Evolutionary conservation across 2,888 invertebrate genomes (phyloP), one percentile per base, ranked within the genome.

Genomic region (Caenorhabditis becei): DNA sequence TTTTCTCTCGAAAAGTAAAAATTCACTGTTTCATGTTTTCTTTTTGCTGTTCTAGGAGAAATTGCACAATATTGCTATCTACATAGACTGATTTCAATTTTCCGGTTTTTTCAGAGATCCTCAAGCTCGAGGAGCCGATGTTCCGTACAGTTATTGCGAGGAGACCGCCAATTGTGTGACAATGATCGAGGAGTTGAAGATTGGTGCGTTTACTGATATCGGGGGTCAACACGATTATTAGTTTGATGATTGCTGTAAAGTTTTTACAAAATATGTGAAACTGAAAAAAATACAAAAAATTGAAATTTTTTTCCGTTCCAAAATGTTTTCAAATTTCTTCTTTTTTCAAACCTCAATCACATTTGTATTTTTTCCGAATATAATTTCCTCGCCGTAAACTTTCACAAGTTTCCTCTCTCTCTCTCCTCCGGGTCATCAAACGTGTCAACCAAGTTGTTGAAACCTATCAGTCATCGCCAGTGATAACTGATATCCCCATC

Each of bases 151-250:
- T 1, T 69, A 85, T 44, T 89, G 89, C 56, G 87, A 88, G 24
- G 86, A 86, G 51, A 63, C 47, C 2, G 62, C 83, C 23, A 89
- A 88, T 66, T 89, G 89, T 70, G 82, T 89, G 10, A 85, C 88
- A 14, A 74, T 89, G 74, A 85, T 89, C 20, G 89, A 89, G 58
- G 88, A 89, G n/a, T 66, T 89, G 18, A 83, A 86, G 58, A 89
- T 89, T 20, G 89, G 89, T 89, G 26, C 49, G 83, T 75, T 51
- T 56, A 16, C 41, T 5, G 41, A 16, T 16, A 3, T 10, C 41
- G 8, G 3, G 16, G 3, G 5, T 41, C 41, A 41, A 7, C 10
- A 14, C 3, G 3, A 41, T 10, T 41, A 41, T 3, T 10, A 14
- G 2, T 41, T 10, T 41, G 41, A 16, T 3, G 10, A 28, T 37